Evolutionary conservation across 53 echinoderm and acorn worm genomes (phyloP).

Genomic region (Pentamera pediparva): DNA sequence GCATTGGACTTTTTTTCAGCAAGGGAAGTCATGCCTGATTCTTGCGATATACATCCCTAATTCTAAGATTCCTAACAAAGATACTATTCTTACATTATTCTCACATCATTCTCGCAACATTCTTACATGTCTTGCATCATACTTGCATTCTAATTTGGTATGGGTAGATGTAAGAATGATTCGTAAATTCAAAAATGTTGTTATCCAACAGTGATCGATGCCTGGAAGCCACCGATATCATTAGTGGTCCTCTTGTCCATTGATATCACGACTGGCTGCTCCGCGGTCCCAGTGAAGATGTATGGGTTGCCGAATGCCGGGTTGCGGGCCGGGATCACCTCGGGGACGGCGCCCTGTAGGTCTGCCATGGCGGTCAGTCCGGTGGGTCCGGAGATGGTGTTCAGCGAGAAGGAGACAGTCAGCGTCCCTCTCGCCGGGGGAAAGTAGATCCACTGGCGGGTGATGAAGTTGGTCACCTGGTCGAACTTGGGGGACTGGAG

Average conservation of each 20-base stretch:
- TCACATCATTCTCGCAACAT: too few species aligned
- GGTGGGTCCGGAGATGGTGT: constrained; percentile 1
- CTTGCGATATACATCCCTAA: too few species aligned
- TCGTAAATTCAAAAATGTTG: too few species aligned
- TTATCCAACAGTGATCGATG: too few species aligned
- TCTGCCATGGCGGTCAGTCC: background rate
- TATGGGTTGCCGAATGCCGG: background rate
- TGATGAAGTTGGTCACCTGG: constrained; percentile 13
- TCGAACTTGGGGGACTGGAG: constrained; percentile 1
- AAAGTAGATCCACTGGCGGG: background rate
- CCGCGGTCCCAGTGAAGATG: background rate
- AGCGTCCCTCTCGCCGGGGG: background rate
- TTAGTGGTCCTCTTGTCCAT: constrained; percentile 1
- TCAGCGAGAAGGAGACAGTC: background rate
- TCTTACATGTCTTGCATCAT: too few species aligned
- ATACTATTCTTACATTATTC: too few species aligned
- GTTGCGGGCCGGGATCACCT: background rate
- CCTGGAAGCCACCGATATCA: constrained; percentile 4
- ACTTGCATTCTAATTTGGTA: too few species aligned
- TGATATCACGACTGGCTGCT: constrained; percentile 3
- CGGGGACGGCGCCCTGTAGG: background rate
- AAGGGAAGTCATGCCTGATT: too few species aligned
- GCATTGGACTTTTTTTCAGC: too few species aligned
- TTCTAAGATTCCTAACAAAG: too few species aligned
- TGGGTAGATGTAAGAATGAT: too few species aligned